Percentiles rank a stretch among this genome's conserved stretches.
These are phyloP conservation scores for Tuta absoluta DNA, from an alignment of 2,888 invertebrate species.

Conservation along the genomic window DNA sequence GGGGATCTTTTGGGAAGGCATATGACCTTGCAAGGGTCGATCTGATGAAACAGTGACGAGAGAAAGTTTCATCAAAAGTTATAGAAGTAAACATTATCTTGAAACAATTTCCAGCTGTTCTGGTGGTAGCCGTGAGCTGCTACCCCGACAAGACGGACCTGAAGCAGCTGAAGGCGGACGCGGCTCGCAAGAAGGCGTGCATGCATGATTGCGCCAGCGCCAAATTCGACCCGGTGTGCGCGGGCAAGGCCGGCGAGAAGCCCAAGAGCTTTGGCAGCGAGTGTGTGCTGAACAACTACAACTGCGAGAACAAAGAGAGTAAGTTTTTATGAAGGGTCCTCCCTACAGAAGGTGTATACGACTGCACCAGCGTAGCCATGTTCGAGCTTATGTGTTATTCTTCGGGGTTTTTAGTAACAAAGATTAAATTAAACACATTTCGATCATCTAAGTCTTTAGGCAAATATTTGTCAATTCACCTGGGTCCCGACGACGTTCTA, in stretches of 20 bases:
- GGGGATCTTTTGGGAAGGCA: no score
- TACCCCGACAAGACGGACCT: slow-evolving; percentile 82
- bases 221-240: slow-evolving; percentile 83
- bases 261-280: slow-evolving; percentile 83
- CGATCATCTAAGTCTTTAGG: no score
- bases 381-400: no score
- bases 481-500: no score
- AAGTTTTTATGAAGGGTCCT: slow-evolving; percentile 54
- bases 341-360: no score
- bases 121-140: slow-evolving; percentile 67
- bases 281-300: slow-evolving; percentile 84
- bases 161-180: slow-evolving; percentile 82
- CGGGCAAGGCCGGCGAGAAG: slow-evolving; percentile 80
- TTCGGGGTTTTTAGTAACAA: no score
- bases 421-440: no score
- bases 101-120: slow-evolving; percentile 56
- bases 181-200: slow-evolving; percentile 78
- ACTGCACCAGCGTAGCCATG: no score
- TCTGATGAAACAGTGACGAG: no score
- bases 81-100: not conserved
- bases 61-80: no score
- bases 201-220: slow-evolving; percentile 74
- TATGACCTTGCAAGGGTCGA: no score
- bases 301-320: slow-evolving; percentile 85
- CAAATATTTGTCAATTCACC: no score